Evolutionary conservation across 2,797 vertebrate genomes (phyloP).

Genomic region (Ateles fusciceps): DNA sequence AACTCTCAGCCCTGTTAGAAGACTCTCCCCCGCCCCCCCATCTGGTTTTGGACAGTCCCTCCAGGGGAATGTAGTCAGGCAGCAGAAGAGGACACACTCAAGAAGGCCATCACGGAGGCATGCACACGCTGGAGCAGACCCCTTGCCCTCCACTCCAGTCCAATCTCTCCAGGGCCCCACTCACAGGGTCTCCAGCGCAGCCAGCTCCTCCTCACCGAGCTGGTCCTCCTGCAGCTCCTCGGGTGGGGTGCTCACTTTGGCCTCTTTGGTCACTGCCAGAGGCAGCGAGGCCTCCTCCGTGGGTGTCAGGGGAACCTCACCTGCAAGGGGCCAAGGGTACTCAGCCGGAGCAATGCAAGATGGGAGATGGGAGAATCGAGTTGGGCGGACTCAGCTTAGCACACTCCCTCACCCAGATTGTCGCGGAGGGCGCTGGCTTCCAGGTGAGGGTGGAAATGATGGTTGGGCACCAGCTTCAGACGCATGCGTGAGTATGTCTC

Average conservation of each 20-base stretch:
- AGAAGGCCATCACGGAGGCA: not conserved
- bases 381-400: not conserved
- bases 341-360: not conserved
- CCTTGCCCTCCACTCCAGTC: accelerated
- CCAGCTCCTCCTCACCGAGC: slow-evolving; percentile 93
- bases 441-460: slow-evolving; percentile 90
- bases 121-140: accelerated
- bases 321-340: slow-evolving; percentile 81
- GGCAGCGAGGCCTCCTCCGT: slow-evolving; percentile 86
- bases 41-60: not conserved
- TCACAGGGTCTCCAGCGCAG: slow-evolving; percentile 90
- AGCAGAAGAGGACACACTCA: not conserved
- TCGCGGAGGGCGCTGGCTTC: slow-evolving; percentile 96
- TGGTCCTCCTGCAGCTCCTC: slow-evolving; percentile 91
- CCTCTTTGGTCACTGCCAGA: slow-evolving; percentile 95
- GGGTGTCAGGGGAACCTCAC: slow-evolving; percentile 89
- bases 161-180: slow-evolving; percentile 58
- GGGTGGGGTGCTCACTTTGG: slow-evolving; percentile 92
- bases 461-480: slow-evolving; percentile 95
- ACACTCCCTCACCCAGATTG: slow-evolving; percentile 90
- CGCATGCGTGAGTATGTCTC: slow-evolving; percentile 99
- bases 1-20: not conserved
- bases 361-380: not conserved
- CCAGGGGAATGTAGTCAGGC: not conserved
- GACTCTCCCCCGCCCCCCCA: not conserved